Percentiles rank a stretch among this genome's conserved stretches.
Evolutionary conservation across 2,113 vertebrate genomes (phyloP).

Genomic region (Cololabis saira): DNA sequence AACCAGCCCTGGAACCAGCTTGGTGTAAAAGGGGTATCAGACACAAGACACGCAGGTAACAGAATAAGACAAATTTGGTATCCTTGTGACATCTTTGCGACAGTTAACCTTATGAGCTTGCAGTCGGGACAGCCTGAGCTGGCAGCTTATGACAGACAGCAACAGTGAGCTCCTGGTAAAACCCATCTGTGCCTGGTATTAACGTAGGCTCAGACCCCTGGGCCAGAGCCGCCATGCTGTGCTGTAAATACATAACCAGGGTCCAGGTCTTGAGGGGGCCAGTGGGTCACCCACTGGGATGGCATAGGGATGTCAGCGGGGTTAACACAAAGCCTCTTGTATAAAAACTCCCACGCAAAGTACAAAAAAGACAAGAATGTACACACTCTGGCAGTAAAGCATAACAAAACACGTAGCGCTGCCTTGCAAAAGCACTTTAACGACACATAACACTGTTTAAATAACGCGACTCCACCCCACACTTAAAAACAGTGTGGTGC

Average conservation of each 20-base stretch:
- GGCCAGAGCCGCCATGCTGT: slow-evolving; percentile 65
- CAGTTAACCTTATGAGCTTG: slow-evolving; percentile 59
- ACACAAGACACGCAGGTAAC: slow-evolving; percentile 23
- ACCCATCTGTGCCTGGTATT: slow-evolving; percentile 79
- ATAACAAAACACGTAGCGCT: slow-evolving; percentile 8
- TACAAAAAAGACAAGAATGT: slow-evolving; percentile 18
- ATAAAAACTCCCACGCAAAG: slow-evolving; percentile 18
- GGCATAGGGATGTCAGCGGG: slow-evolving; percentile 77
- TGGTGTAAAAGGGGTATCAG: too few relatives aligned
- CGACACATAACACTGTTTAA: slow-evolving; percentile 18
- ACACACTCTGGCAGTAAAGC: slow-evolving; percentile 3
- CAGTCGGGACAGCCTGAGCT: slow-evolving; percentile 54
- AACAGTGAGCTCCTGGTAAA: slow-evolving; percentile 65
- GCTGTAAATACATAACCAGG: slow-evolving; percentile 72
- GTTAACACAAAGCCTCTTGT: slow-evolving; percentile 56
- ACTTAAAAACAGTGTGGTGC: slow-evolving; percentile 49
- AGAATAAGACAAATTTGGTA: slow-evolving; percentile 24
- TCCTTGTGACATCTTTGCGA: slow-evolving; percentile 51
- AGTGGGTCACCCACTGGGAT: slow-evolving; percentile 77
- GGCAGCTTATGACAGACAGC: slow-evolving; percentile 50
- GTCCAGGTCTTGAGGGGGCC: slow-evolving; percentile 71
- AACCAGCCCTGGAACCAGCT: too few relatives aligned
- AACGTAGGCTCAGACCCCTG: slow-evolving; percentile 72
- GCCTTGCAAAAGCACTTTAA: slow-evolving; percentile 33
- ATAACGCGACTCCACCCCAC: slow-evolving; percentile 31